Conservation (phyloP, 2,888 invertebrate species). For the Sesia bembeciformis region DNA sequence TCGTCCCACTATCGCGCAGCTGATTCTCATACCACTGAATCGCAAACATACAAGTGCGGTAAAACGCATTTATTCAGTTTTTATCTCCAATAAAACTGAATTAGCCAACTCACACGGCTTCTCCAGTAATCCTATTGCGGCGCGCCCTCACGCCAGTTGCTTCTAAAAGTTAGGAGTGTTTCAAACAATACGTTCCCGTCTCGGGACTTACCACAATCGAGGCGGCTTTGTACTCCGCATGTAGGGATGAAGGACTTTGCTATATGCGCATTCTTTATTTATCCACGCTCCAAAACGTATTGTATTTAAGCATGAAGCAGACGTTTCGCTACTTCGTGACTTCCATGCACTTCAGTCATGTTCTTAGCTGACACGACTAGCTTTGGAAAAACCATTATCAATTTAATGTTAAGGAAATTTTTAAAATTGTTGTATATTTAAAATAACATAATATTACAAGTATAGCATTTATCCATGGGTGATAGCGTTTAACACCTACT, state of each 20-base stretch:
- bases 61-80: not conserved
- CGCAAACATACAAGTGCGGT: too few relatives aligned
- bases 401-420: too few relatives aligned
- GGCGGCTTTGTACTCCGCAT: conserved; percentile 7
- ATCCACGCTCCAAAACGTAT: not conserved
- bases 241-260: conserved; percentile 4
- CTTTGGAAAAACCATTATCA: too few relatives aligned
- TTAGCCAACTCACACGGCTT: conserved; percentile 44
- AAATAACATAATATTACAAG: too few relatives aligned
- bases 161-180: conserved; percentile 44
- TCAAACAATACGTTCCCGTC: conserved; percentile 39
- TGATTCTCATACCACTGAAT: too few relatives aligned
- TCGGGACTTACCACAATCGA: conserved; percentile 24
- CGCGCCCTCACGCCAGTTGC: conserved; percentile 40
- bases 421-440: too few relatives aligned
- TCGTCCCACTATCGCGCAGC: too few relatives aligned
- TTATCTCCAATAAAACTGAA: conserved; percentile 52
- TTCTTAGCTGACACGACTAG: too few relatives aligned
- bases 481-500: too few relatives aligned
- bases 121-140: conserved; percentile 65
- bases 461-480: too few relatives aligned
- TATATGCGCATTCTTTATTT: conserved; percentile 5
- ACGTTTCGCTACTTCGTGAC: too few relatives aligned
- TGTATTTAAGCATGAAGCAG: not conserved
- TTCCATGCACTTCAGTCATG: too few relatives aligned